Conservation (phyloP, 1,140 invertebrate genomes). For the Pachyrhynchus sulphureomaculatus region DNA sequence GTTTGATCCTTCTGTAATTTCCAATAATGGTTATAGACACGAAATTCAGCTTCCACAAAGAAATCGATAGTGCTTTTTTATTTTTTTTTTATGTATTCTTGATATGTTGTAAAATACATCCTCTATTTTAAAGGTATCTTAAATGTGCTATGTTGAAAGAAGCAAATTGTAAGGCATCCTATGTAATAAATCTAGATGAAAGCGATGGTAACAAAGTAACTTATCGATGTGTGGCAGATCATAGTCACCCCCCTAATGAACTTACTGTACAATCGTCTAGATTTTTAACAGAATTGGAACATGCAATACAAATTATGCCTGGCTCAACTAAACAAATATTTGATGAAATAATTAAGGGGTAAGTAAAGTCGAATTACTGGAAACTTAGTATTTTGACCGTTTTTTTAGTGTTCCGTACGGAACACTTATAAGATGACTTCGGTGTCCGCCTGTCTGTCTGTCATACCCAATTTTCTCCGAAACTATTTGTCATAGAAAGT, state of each 20-base stretch:
- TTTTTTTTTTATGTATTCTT: too few species aligned
- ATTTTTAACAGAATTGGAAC: neutral
- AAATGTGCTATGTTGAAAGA: constrained; percentile 2
- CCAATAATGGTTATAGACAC: too few species aligned
- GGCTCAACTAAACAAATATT: constrained; percentile 1
- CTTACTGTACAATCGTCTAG: neutral
- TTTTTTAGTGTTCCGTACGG: too few species aligned
- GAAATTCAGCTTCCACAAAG: too few species aligned
- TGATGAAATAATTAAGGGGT: neutral
- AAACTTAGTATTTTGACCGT: too few species aligned
- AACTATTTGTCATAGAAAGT: too few species aligned
- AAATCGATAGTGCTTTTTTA: too few species aligned
- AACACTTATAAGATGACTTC: too few species aligned
- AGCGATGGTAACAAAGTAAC: neutral
- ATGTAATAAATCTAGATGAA: neutral
- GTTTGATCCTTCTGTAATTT: too few species aligned
- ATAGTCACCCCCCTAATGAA: constrained; percentile 3
- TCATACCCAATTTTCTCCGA: too few species aligned
- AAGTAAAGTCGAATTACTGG: neutral
- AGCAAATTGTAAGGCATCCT: constrained; percentile 11
- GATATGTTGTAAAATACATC: too few species aligned
- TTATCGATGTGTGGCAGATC: neutral
- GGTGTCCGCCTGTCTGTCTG: too few species aligned
- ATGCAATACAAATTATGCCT: neutral
- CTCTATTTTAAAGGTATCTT: constrained; percentile 10